Conservation (phyloP, 2,113 vertebrate species). For the Melozone crissalis region DNA sequence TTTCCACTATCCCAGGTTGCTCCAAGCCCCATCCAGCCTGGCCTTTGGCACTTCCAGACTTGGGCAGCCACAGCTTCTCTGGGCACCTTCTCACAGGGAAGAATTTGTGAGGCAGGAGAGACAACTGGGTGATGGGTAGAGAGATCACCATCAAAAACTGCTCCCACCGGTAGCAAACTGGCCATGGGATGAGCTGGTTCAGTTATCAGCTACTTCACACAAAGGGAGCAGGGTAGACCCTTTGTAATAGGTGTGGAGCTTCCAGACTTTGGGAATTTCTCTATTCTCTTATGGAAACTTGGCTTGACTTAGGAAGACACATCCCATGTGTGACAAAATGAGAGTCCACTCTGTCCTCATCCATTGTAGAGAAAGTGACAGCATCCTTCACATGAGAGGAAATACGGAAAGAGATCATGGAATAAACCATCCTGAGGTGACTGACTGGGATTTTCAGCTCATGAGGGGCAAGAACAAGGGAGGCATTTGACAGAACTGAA, state of each 20-base stretch:
- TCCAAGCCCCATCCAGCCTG: neutral
- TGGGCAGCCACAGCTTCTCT: neutral
- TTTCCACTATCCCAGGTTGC: neutral
- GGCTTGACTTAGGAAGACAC: neutral
- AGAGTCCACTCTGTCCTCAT: neutral
- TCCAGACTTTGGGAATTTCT: neutral
- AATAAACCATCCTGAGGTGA: neutral
- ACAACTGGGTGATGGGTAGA: accelerated
- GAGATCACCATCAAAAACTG: neutral
- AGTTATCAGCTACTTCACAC: neutral
- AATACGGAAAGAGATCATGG: neutral
- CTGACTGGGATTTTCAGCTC: neutral
- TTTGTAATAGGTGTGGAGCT: neutral
- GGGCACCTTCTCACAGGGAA: neutral
- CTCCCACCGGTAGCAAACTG: neutral
- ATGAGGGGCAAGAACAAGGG: neutral
- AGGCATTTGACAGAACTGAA: neutral
- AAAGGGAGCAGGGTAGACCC: accelerated
- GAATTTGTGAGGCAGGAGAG: neutral
- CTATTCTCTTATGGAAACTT: neutral
- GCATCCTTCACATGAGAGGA: neutral
- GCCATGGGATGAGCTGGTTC: neutral
- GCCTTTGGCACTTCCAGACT: neutral
- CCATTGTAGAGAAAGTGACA: neutral
- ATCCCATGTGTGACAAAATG: neutral